A percentile compares a stretch with the other conserved stretches of the same genome.
Evolutionary conservation across 53 echinoderm and acorn worm species (phyloP).

Genomic region (Echinarachnius parma): DNA sequence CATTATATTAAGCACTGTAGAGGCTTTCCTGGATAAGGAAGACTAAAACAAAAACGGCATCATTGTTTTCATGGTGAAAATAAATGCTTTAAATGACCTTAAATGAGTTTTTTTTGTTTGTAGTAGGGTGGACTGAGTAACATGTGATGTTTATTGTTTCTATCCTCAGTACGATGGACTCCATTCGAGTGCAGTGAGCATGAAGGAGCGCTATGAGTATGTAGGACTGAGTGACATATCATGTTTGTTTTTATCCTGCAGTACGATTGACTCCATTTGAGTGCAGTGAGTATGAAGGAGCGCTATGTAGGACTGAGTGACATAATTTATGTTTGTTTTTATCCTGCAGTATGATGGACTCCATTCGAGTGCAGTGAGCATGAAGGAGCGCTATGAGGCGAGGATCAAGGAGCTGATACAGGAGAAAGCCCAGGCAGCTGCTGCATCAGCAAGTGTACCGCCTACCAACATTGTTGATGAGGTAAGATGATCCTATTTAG

Average conservation of each 20-base stretch:
- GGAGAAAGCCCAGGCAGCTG: constrained; percentile 59
- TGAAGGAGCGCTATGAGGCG: constrained; percentile 96
- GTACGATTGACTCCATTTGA: constrained; percentile 73
- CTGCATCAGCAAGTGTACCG: constrained; percentile 46
- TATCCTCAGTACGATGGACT: constrained; percentile 64
- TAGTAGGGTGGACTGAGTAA: too few relatives aligned
- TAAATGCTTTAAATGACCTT: not conserved
- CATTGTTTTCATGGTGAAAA: not conserved
- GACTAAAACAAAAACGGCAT: too few relatives aligned
- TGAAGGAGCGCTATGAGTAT: constrained; percentile 82
- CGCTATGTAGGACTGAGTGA: too few relatives aligned
- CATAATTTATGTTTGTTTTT: not conserved
- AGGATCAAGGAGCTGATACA: constrained; percentile 82
- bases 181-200: constrained; percentile 63
- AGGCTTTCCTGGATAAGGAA: too few relatives aligned
- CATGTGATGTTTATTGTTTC: not conserved
- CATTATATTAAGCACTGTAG: too few relatives aligned
- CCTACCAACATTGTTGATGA: constrained; percentile 80
- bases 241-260: constrained; percentile 5
- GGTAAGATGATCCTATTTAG: constrained; percentile 67
- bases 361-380: constrained; percentile 75
- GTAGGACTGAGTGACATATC: too few relatives aligned
- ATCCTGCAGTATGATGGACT: constrained; percentile 74
- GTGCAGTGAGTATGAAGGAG: constrained; percentile 79
- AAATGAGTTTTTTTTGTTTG: not conserved